Conservation (phyloP, 2,113 vertebrate genomes). For the Oryzias woworae region DNA sequence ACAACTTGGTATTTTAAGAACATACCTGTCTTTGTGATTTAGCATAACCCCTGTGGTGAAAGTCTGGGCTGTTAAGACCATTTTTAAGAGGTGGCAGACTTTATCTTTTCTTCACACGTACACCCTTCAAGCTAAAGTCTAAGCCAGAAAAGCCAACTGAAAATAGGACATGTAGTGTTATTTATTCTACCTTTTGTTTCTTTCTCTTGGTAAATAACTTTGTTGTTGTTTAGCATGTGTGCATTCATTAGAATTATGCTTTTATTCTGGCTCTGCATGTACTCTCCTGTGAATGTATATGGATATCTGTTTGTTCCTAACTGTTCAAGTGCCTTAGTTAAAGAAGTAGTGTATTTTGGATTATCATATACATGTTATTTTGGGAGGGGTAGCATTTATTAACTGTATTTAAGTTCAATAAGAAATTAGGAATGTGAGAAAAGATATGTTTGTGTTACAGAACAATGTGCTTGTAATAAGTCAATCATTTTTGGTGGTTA, state of each 20-base stretch:
- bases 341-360: background rate
- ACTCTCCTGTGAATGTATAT: conserved; percentile 13
- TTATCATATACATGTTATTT: too few species aligned
- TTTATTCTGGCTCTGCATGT: background rate
- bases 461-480: too few species aligned
- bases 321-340: conserved; percentile 5
- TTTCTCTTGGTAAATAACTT: background rate
- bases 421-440: too few species aligned
- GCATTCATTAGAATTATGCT: conserved; percentile 1
- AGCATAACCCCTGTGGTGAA: conserved; percentile 2
- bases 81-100: conserved; percentile 5
- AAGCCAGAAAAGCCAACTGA: conserved; percentile 7
- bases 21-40: conserved; percentile 15
- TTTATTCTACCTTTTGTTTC: conserved; percentile 20
- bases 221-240: conserved; percentile 10
- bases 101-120: conserved; percentile 11
- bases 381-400: too few species aligned
- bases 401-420: too few species aligned
- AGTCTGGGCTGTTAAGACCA: conserved; percentile 8
- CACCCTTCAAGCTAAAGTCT: background rate
- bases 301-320: conserved; percentile 2
- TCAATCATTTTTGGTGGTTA: too few species aligned
- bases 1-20: conserved; percentile 29
- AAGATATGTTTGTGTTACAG: too few species aligned
- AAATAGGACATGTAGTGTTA: conserved; percentile 3